These are phyloP conservation scores for Leptodactylus fallax DNA, from an alignment of 2,797 vertebrate species.

Conservation along the genomic window DNA sequence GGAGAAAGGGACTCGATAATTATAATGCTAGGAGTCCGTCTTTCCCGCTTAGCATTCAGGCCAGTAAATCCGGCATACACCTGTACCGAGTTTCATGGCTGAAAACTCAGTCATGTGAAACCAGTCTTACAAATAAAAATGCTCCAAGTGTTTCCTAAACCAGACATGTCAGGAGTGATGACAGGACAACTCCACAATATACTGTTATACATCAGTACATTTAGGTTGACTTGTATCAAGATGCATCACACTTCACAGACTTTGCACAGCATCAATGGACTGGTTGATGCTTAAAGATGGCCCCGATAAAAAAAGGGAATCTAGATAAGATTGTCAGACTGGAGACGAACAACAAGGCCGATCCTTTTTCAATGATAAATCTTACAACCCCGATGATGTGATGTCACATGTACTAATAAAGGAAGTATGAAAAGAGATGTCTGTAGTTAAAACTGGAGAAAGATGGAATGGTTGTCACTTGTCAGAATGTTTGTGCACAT, in stretches of 20 bases:
- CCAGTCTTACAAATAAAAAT: no score
- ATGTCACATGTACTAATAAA: constrained; percentile 4
- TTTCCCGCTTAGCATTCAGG: no score
- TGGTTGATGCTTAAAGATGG: not conserved
- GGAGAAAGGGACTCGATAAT: no score
- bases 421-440: constrained; percentile 22
- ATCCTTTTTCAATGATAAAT: not conserved
- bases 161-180: no score
- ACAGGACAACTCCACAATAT: no score
- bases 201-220: not conserved
- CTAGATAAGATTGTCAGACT: not conserved
- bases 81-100: no score
- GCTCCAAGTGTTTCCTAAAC: no score
- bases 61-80: no score
- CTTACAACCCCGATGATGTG: not conserved
- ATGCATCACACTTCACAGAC: not conserved
- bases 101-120: no score
- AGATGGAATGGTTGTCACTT: constrained; percentile 25
- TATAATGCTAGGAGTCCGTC: no score
- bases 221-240: not conserved
- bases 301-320: not conserved
- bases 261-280: not conserved
- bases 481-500: not conserved
- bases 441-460: constrained; percentile 19
- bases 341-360: not conserved